Conservation (phyloP, 2,113 vertebrate genomes). For the Rafetus swinhoei region DNA sequence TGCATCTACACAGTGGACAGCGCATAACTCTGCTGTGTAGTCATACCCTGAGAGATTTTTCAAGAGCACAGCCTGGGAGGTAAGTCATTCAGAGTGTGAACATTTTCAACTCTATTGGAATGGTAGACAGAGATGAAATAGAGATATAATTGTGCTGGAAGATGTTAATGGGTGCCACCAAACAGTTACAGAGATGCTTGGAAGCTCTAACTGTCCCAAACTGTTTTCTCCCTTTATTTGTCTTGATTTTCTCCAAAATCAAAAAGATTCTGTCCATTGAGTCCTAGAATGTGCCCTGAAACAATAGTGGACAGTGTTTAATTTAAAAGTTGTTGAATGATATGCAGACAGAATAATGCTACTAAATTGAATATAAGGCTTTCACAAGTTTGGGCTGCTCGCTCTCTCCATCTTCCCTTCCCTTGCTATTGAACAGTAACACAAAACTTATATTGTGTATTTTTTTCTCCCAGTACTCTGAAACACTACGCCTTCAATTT, state of each 20-base stretch:
- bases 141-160: too few relatives aligned
- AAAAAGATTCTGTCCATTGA: background rate
- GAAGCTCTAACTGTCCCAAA: background rate
- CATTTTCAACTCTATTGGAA: background rate
- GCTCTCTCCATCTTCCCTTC: background rate
- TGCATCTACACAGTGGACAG: too few relatives aligned
- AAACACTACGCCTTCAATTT: fast-evolving
- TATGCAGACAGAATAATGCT: background rate
- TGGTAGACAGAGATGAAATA: background rate
- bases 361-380: background rate
- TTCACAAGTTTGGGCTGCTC: background rate
- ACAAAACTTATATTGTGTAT: background rate
- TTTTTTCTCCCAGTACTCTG: background rate
- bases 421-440: background rate
- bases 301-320: background rate
- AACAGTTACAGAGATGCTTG: background rate
- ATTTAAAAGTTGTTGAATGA: background rate
- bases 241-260: background rate
- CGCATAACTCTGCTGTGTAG: too few relatives aligned
- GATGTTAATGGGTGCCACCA: background rate
- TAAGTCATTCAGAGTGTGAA: background rate
- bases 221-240: background rate
- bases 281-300: background rate
- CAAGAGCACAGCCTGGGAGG: background rate
- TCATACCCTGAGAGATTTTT: background rate